phyloP scores from a whole-genome alignment of 2,888 invertebrate genomes.

The Trichogramma evanescens region DNA sequence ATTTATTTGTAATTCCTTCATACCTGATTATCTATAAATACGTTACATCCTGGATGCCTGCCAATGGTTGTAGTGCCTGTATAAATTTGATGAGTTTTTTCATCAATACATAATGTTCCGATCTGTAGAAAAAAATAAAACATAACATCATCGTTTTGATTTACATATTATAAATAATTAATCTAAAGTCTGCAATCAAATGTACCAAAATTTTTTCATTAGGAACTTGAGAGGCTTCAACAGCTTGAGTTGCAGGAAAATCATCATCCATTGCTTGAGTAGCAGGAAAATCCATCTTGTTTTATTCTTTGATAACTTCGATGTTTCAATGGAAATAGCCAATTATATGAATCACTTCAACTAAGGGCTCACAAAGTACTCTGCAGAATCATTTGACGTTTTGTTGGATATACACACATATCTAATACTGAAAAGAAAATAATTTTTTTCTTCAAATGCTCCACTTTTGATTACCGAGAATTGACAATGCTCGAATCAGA shows the following conservation, averaged over 20 bases:
- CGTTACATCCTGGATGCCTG: slow-evolving; percentile 13
- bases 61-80: slow-evolving; percentile 16
- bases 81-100: slow-evolving; percentile 1
- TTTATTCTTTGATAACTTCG: not conserved
- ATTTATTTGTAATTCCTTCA: no score
- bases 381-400: no score
- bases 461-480: no score
- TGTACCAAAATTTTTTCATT: slow-evolving; percentile 6
- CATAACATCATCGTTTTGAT: not conserved
- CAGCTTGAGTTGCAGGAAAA: not conserved
- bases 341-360: no score
- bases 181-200: not conserved
- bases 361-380: no score
- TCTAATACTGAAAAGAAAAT: no score
- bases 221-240: not conserved
- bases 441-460: no score
- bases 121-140: slow-evolving; percentile 6
- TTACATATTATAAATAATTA: not conserved
- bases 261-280: slow-evolving; percentile 19
- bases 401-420: no score
- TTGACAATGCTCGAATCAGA: no score
- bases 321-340: no score
- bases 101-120: slow-evolving; percentile 3
- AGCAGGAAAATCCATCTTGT: slow-evolving; percentile 19
- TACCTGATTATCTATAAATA: slow-evolving; percentile 14